These are phyloP conservation scores for Solenopsis fugax DNA, from an alignment of 1,140 invertebrate species.

Conservation along the genomic window DNA sequence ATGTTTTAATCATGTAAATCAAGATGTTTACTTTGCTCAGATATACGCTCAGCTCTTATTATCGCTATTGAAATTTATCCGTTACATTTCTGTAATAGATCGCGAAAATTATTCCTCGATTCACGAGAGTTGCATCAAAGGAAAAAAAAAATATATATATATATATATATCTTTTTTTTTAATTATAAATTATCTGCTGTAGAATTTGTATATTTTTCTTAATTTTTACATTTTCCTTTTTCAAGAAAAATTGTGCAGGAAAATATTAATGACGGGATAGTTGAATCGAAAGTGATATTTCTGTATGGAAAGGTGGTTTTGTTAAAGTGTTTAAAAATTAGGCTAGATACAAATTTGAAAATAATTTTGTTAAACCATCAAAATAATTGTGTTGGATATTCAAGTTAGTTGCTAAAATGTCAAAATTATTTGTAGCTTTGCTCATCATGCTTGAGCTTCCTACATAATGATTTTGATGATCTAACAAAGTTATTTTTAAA, in stretches of 20 bases:
- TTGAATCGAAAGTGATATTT: slow-evolving; percentile 12
- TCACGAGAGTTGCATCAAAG: neutral
- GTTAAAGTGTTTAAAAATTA: no score
- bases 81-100: neutral
- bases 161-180: no score
- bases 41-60: neutral
- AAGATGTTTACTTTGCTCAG: neutral
- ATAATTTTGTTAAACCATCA: no score
- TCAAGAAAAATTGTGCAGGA: neutral
- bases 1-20: slow-evolving; percentile 15
- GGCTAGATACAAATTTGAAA: no score
- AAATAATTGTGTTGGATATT: no score
- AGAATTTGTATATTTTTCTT: neutral
- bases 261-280: neutral
- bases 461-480: no score
- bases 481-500: no score
- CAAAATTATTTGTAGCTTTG: no score
- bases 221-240: neutral
- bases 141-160: neutral
- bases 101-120: neutral
- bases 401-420: no score
- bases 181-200: neutral
- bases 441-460: no score
- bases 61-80: neutral
- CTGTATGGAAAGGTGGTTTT: neutral